Evolutionary conservation across 1,140 invertebrate genomes (phyloP).

Genomic region (Gryon sp.): DNA sequence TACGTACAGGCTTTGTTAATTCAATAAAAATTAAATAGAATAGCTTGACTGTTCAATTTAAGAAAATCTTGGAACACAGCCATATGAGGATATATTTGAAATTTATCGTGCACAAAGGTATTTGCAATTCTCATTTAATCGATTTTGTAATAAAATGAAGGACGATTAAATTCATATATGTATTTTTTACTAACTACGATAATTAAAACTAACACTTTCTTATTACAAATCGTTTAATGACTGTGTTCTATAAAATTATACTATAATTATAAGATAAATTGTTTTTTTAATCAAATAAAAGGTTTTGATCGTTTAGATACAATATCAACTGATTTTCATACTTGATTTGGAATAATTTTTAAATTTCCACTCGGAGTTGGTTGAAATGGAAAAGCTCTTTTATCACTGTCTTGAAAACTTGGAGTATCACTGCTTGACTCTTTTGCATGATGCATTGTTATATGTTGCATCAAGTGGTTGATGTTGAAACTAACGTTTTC

Average conservation of each 20-base stretch:
- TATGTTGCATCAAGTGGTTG: constrained; percentile 67
- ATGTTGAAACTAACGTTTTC: constrained; percentile 40
- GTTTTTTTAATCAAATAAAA: too few relatives aligned
- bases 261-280: too few relatives aligned
- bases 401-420: constrained; percentile 47
- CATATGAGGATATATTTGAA: constrained; percentile 11
- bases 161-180: too few relatives aligned
- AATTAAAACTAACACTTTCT: too few relatives aligned
- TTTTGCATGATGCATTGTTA: constrained; percentile 44
- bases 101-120: constrained; percentile 8
- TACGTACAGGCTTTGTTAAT: too few relatives aligned
- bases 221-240: too few relatives aligned
- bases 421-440: constrained; percentile 41
- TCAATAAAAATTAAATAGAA: too few relatives aligned
- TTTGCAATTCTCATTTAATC: constrained; percentile 1
- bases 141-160: constrained; percentile 14
- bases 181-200: too few relatives aligned
- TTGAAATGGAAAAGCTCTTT: constrained; percentile 82
- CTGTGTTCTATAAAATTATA: too few relatives aligned
- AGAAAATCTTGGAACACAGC: constrained; percentile 20
- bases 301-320: too few relatives aligned
- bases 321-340: constrained; percentile 52
- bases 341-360: constrained; percentile 84
- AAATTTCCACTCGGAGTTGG: constrained; percentile 84
- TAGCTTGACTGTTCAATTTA: too few relatives aligned